Base-by-base conservation (phyloP, 2,888 invertebrate species). In the Platerodrilus igneus region DNA sequence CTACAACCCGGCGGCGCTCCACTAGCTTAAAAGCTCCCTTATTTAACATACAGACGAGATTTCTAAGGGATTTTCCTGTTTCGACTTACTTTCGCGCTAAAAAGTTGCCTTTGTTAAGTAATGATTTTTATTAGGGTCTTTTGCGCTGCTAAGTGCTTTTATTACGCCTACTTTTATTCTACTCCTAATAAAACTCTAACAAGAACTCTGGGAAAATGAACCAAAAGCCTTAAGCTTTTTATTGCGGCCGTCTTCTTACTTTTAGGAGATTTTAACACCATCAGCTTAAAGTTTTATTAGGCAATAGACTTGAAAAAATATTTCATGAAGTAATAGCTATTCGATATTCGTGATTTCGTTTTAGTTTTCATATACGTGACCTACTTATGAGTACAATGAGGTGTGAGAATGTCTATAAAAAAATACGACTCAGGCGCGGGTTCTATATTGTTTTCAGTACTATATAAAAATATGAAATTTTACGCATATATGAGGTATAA, bases 401-500 rank as follows among this genome's bases (percentile, higher is more conserved):
- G 37, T 37, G 37, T 29, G 22, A 28, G 28, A 15, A 16, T 13
- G 6, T 21, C 30, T 31, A 17, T 34, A 35, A 17, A 10, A 15
- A 16, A 28, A 17, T 28, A 10, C 17, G 18, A 28, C 18, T 16
- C 18, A 17, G 8, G 9, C 2, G 21, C 8, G 4, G 8, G 21
- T 21, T 21, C 9, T n/a, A 21, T 19, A 19, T 21, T 21, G n/a
- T 21, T 21, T 21, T 9, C 3, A 5, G 9, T 3, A 27, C 36
- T 41, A 40, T 40, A 36, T 40, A 45, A 45, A 37, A 45, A 37
- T n/a, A 34, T 41, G 45, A 37, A 41, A 41, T 45, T 41, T 45
- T 40, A 36, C 32, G 37, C 32, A 34, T 41, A 45, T 41, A 37
- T 37, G 33, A 38, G 41, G 19, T 41, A 41, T 41, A 33, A 45